These are phyloP conservation scores for Crotalus horridus DNA, from an alignment of 2,113 vertebrate species.

Conservation along the genomic window DNA sequence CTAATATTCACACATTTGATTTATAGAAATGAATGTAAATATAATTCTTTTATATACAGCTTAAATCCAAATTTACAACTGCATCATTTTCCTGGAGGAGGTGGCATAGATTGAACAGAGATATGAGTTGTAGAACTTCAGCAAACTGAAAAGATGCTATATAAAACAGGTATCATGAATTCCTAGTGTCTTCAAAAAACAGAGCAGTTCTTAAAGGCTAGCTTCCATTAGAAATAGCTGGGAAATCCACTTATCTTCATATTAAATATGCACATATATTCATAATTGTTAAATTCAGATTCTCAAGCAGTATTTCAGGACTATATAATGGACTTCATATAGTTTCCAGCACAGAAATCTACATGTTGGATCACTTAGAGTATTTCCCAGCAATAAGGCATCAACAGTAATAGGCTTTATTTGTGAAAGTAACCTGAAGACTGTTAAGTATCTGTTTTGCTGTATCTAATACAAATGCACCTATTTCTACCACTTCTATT, in stretches of 20 bases:
- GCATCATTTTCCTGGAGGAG: conserved; percentile 54
- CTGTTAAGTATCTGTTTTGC: conserved; percentile 10
- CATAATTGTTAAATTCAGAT: not conserved
- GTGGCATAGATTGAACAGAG: conserved; percentile 53
- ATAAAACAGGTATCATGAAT: conserved; percentile 14
- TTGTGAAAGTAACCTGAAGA: conserved; percentile 23
- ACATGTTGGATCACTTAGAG: not conserved
- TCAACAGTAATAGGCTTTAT: conserved; percentile 30
- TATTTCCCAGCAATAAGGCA: conserved; percentile 49
- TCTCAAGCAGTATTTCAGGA: conserved; percentile 13
- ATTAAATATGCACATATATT: conserved; percentile 14
- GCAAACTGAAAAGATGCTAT: conserved; percentile 27
- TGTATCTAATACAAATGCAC: conserved; percentile 10
- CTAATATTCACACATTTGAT: conserved; percentile 59
- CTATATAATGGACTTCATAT: not conserved
- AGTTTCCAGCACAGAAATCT: not conserved
- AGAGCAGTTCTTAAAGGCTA: conserved; percentile 40
- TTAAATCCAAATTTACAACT: conserved; percentile 70
- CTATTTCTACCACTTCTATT: conserved; percentile 10
- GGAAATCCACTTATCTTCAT: conserved; percentile 30
- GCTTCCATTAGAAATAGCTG: conserved; percentile 30
- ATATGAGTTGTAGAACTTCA: conserved; percentile 51
- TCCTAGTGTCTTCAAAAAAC: conserved; percentile 25
- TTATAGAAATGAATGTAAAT: conserved; percentile 59
- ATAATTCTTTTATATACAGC: conserved; percentile 68